Percentiles rank a stretch among this genome's conserved stretches.
Evolutionary conservation across 2,888 invertebrate genomes (phyloP).

Genomic region (Meghimatium bilineatum): DNA sequence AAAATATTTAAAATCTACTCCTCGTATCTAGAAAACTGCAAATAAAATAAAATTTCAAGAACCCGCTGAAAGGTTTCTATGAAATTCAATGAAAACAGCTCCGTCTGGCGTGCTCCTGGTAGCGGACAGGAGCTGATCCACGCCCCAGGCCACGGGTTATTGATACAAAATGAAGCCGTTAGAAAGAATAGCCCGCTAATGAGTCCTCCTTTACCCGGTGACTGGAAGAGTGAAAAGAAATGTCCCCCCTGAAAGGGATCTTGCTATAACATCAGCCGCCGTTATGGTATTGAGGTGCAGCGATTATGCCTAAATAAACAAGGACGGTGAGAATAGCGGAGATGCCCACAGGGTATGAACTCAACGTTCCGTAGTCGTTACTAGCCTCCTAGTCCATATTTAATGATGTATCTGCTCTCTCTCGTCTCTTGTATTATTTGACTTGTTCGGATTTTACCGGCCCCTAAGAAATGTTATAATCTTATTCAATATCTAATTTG

Average conservation of each 20-base stretch:
- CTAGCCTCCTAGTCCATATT: slow-evolving; percentile 9
- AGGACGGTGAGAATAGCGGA: slow-evolving; percentile 1
- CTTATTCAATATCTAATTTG: slow-evolving; percentile 39
- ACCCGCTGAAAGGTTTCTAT: not conserved
- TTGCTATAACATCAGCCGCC: slow-evolving; percentile 27
- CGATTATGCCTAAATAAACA: slow-evolving; percentile 44
- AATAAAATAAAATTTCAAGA: slow-evolving; percentile 9
- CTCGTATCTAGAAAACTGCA: not conserved
- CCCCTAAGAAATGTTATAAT: slow-evolving; percentile 20
- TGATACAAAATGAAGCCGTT: slow-evolving; percentile 43
- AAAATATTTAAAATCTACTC: not conserved
- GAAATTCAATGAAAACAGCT: slow-evolving; percentile 16
- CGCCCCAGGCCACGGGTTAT: slow-evolving; percentile 33
- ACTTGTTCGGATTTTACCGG: slow-evolving; percentile 23
- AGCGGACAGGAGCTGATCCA: slow-evolving; percentile 8
- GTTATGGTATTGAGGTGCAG: slow-evolving; percentile 34
- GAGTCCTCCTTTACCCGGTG: slow-evolving; percentile 31
- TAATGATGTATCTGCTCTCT: slow-evolving; percentile 38
- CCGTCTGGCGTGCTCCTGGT: slow-evolving; percentile 9
- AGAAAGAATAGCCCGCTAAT: slow-evolving; percentile 41
- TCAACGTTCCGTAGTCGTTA: not conserved
- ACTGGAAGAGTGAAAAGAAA: slow-evolving; percentile 15
- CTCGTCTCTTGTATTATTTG: slow-evolving; percentile 29
- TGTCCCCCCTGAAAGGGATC: slow-evolving; percentile 29
- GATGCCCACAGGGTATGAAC: slow-evolving; percentile 28